A percentile compares a stretch with the other conserved stretches of the same genome.
phyloP scores from a whole-genome alignment of 2,888 invertebrate species.

The Melipona bicolor region DNA sequence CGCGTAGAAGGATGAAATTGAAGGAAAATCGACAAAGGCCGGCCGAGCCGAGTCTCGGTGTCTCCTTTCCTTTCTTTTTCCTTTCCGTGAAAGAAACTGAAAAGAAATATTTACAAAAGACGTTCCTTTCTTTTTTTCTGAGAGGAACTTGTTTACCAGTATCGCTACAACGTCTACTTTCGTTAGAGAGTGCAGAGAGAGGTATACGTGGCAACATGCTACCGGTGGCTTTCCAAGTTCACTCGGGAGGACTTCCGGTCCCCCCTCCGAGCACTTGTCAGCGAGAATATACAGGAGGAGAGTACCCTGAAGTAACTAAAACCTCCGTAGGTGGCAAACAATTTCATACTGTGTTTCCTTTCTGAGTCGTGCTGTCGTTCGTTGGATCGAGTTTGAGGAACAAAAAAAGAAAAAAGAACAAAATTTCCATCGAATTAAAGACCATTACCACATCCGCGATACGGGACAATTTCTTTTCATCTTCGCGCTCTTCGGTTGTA shows the following conservation, averaged over 20 bases:
- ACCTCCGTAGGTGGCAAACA: slow-evolving; percentile 69
- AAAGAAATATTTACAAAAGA: slow-evolving; percentile 67
- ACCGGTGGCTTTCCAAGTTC: slow-evolving; percentile 68
- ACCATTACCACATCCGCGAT: background rate
- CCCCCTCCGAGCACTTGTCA: slow-evolving; percentile 42
- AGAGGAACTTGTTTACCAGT: slow-evolving; percentile 39
- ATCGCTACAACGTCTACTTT: slow-evolving; percentile 50
- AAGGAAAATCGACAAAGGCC: background rate
- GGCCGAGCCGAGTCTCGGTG: background rate
- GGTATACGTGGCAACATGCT: slow-evolving; percentile 71
- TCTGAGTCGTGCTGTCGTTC: background rate
- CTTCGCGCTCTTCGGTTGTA: background rate
- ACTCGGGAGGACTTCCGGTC: slow-evolving; percentile 62
- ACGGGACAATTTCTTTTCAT: background rate
- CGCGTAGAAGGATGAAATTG: slow-evolving; percentile 7
- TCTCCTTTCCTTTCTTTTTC: background rate
- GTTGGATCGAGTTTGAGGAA: background rate
- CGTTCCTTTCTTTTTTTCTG: background rate
- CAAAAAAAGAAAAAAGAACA: background rate
- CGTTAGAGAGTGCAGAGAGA: slow-evolving; percentile 69
- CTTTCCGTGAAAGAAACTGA: slow-evolving; percentile 20
- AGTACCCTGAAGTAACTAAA: slow-evolving; percentile 66
- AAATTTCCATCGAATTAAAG: background rate
- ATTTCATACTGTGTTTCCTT: slow-evolving; percentile 24
- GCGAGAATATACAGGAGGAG: slow-evolving; percentile 53